phyloP scores from a whole-genome alignment of 2,888 invertebrate species.

The Nebria brevicollis region DNA sequence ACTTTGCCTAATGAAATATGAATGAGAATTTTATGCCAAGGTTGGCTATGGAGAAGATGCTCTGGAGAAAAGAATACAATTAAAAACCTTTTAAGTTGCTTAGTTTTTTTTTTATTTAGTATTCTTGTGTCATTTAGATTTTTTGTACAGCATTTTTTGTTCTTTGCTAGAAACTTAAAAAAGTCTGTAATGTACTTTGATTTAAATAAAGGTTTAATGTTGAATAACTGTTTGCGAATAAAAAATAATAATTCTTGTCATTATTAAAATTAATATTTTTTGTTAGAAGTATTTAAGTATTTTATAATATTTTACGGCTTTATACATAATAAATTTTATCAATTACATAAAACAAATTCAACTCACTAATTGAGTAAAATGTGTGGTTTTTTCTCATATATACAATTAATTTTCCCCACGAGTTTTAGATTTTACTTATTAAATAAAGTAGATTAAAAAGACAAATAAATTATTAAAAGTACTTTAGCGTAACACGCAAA shows the following conservation, averaged over 20 bases:
- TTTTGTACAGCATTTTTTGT: background rate
- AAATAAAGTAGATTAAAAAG: no score
- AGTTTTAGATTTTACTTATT: no score
- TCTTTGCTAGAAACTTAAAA: background rate
- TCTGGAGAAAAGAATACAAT: background rate
- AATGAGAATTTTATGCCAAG: background rate
- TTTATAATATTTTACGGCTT: no score
- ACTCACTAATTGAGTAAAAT: no score
- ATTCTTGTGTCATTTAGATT: background rate
- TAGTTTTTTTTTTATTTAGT: background rate
- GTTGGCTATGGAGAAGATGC: background rate
- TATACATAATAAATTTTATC: no score
- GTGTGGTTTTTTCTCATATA: no score
- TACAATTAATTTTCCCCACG: no score
- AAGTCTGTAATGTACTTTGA: background rate
- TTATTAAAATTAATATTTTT: background rate
- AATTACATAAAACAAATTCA: no score
- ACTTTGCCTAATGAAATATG: background rate
- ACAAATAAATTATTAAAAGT: no score
- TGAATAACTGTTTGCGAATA: background rate
- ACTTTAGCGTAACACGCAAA: background rate
- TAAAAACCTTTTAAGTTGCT: background rate
- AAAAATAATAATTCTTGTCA: background rate
- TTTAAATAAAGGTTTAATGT: background rate
- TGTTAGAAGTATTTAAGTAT: no score